These are phyloP conservation scores for Gobiocypris rarus DNA, from an alignment of 2,113 vertebrate genomes.

Conservation along the genomic window DNA sequence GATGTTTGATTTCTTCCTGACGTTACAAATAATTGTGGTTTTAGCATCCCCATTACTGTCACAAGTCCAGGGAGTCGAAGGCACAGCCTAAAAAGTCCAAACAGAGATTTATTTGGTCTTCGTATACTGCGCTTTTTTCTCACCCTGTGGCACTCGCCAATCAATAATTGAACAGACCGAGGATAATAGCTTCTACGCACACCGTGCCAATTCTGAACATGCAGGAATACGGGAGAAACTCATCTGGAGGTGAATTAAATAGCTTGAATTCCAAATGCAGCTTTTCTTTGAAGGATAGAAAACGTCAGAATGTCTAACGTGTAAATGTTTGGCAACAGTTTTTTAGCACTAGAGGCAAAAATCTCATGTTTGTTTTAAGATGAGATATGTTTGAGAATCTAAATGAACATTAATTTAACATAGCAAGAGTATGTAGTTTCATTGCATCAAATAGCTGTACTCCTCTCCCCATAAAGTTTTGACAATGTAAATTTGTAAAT, in stretches of 20 bases:
- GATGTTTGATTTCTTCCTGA: constrained; percentile 33
- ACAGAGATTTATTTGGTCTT: constrained; percentile 70
- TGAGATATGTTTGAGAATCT: background rate
- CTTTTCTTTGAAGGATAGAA: constrained; percentile 53
- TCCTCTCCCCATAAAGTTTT: background rate
- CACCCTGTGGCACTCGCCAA: constrained; percentile 66
- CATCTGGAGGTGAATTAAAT: constrained; percentile 69
- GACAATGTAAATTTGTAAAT: background rate
- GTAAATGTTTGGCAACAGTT: constrained; percentile 6
- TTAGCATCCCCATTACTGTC: constrained; percentile 34
- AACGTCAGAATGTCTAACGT: background rate
- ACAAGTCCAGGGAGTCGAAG: constrained; percentile 51
- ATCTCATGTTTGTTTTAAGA: background rate
- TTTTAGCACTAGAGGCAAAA: background rate
- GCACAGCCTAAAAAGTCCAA: constrained; percentile 60
- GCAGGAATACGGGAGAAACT: constrained; percentile 60
- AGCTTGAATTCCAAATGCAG: constrained; percentile 53
- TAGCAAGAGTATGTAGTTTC: background rate
- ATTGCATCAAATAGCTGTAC: background rate
- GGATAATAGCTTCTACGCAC: constrained; percentile 68
- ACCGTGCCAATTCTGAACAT: constrained; percentile 43
- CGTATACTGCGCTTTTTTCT: constrained; percentile 56
- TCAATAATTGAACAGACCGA: constrained; percentile 74
- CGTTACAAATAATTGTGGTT: constrained; percentile 33
- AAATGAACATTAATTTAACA: background rate